Evolutionary conservation across 1,140 invertebrate species (phyloP), one percentile per base, ranked within the genome.

Genomic region (Drosophila pectinifera): DNA sequence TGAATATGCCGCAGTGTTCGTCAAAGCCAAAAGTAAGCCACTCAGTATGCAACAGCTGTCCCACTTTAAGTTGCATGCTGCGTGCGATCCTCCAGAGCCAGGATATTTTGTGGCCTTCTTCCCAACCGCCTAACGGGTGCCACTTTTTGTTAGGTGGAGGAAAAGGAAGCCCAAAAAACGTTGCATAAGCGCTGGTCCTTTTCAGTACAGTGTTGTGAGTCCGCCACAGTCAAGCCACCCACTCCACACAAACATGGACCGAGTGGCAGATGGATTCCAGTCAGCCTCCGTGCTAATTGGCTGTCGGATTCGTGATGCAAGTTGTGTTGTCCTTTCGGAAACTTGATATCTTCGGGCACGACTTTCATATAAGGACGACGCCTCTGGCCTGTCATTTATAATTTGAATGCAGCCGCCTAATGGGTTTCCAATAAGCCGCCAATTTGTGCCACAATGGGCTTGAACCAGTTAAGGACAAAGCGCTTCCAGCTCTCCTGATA

Each of bases 41-140:
- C 69, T 70, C 41, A 69, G 39, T 39, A 57, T 69, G 64, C 67
- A 57, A 70, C 67, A 70, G 49, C 64, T 70, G 64, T 18, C 63
- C 31, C 67, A 13, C 63, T 69, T 69, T 46, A 56, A 68, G 48
- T 39, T 69, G 64, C 67, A 31, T 16, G 48, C 20, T 26, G 67
- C 41, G 39, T 22, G 16, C 10, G 24, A 67, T 34, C 61, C 34
- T 24, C 31, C 24, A 10, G 4, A 13, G 63, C 34, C 18, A 34
- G 8, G n/a, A 8, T 46, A 20, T 26, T 34, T 69, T 48, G 69
- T 46, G 65, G 42, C 49, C 18, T 56, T 38, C 24, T 16, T 16
- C 31, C 41, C 24, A 20, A 24, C 58, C 41, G 31, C 24, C 20
- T 73, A 62, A 58, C 34, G 26, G 22, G 16, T 34, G 48, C 24